Conservation (phyloP, 2,888 invertebrate species). For the Alloplasta piceator region DNA sequence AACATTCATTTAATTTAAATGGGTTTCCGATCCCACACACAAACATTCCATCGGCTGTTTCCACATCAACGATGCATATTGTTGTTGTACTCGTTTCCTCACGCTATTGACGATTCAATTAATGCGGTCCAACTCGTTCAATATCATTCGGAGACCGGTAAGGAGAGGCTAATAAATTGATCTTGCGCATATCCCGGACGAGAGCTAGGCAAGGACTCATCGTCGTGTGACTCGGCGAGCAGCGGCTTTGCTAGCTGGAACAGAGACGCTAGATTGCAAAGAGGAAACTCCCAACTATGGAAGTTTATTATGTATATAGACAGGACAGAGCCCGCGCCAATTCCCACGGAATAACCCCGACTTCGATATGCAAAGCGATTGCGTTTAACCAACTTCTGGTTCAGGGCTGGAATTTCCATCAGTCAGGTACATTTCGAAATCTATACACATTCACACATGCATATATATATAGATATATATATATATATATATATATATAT, state of each 20-base stretch:
- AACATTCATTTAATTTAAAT: constrained; percentile 82
- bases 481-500: neutral
- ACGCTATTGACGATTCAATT: constrained; percentile 64
- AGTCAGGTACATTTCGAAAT: constrained; percentile 72
- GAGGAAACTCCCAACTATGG: constrained; percentile 37
- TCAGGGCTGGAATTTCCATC: constrained; percentile 80
- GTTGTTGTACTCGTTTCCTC: constrained; percentile 16
- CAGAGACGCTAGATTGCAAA: constrained; percentile 16
- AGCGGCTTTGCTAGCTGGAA: neutral
- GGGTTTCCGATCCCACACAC: constrained; percentile 69
- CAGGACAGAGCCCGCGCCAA: constrained; percentile 23
- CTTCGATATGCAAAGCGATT: constrained; percentile 81
- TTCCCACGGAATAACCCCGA: constrained; percentile 53
- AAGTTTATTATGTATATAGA: neutral
- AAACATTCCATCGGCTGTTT: constrained; percentile 26
- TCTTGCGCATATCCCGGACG: constrained; percentile 10
- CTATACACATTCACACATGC: constrained; percentile 6
- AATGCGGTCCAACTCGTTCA: constrained; percentile 49
- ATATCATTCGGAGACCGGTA: constrained; percentile 42
- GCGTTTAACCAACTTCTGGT: constrained; percentile 81
- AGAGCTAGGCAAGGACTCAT: too few species aligned
- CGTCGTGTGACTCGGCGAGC: too few species aligned
- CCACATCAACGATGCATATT: constrained; percentile 47
- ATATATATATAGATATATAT: too few species aligned
- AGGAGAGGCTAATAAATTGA: constrained; percentile 59